Percentiles rank a stretch among this genome's conserved stretches.
Conservation (phyloP, 2,888 invertebrate genomes). For the Macrosiphum euphorbiae region DNA sequence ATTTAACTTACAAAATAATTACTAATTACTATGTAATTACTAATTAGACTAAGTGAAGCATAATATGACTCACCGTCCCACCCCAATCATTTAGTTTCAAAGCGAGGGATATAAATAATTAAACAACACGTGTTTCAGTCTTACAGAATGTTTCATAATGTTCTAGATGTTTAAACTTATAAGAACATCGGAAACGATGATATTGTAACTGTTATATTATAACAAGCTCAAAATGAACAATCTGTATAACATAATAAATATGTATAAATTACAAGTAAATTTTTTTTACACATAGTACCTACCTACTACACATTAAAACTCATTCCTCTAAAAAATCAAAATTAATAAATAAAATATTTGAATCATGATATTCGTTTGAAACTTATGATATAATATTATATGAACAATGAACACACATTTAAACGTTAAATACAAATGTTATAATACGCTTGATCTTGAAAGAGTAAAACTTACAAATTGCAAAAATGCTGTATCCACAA, state of each 20-base stretch:
- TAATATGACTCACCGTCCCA: neutral
- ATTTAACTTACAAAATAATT: neutral
- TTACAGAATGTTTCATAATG: conserved; percentile 1
- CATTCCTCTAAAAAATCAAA: neutral
- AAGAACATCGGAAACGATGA: neutral
- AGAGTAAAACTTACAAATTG: neutral
- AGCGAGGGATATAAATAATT: conserved; percentile 34
- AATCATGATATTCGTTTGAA: neutral
- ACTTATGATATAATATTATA: neutral
- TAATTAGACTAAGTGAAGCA: neutral
- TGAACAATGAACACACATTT: neutral
- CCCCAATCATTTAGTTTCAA: neutral
- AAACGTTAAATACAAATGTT: neutral
- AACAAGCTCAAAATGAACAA: neutral
- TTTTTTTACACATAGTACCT: neutral
- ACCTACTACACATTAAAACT: neutral
- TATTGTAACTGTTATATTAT: neutral
- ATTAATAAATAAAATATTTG: neutral
- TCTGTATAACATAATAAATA: neutral
- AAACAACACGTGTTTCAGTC: conserved; percentile 20
- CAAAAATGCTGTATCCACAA: neutral
- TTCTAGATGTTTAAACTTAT: neutral
- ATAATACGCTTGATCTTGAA: neutral
- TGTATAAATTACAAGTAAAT: neutral
- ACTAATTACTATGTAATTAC: neutral